Evolutionary conservation across 2,888 invertebrate species (phyloP), one percentile per base, ranked within the genome.

Genomic region (Stenolophus ochropezus): DNA sequence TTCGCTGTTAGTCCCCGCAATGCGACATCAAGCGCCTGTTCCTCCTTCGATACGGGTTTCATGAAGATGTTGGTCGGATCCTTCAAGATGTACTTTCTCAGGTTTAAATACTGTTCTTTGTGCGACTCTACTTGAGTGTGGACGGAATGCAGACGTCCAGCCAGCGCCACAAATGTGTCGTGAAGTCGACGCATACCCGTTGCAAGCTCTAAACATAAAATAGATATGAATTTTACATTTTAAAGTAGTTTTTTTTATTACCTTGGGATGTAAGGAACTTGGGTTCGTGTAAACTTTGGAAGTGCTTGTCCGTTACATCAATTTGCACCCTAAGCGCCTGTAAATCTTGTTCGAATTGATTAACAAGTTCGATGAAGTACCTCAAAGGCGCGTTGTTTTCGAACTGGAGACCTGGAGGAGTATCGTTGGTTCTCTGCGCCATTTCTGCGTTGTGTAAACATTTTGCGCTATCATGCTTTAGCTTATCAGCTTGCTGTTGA

Each of bases 111-210:
- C 84, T 95, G 94, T 82, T 96, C 96, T 88, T 96, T 97, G 86
- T 96, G 96, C 0, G 92, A 91, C 86, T 96, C 95, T 0, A 97
- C 95, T 85, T 92, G 92, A 78, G 91, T 91, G 86, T 97, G 97
- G 0, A 96, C 93, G 2, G 94, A 93, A 86, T 97, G 96, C 47
- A 97, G 89, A 49, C 96, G 93, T 0, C 96, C 97, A n/a, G 97
- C 97, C 81, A 97, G 89, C 0, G 96, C 95, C 33, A 97, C 94
- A 85, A 97, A 93, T 1, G 96, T 95, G 87, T 96, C 96, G 87
- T 97, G 96, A 85, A 97, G 92, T 86, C 96, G 93, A 33, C 93
- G 92, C 89, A 97, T 93, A 16, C 96, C 94, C 78, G 93, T 90
- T 6, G 95, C 93, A 83, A 97, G 88, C 89, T 97, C 97, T 95